phyloP scores from a whole-genome alignment of 1,140 invertebrate genomes.

The Zaprionus capensis region DNA sequence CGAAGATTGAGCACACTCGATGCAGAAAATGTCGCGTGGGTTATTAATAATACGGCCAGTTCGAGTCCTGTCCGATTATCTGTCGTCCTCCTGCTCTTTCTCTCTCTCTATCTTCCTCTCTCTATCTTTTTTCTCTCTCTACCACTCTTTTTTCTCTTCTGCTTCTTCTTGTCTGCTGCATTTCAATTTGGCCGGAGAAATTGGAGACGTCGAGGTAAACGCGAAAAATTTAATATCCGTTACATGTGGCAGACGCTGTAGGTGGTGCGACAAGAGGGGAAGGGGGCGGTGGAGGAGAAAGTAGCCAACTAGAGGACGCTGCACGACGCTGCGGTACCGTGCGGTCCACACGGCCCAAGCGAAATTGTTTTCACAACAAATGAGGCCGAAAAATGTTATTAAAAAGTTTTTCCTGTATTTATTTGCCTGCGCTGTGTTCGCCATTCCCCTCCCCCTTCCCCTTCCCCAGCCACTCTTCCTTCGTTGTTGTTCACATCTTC shows the following conservation, averaged over 20 bases:
- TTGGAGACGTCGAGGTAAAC: conserved; percentile 65
- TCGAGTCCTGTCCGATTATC: conserved; percentile 1
- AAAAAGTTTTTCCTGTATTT: conserved; percentile 80
- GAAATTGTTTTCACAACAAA: conserved; percentile 82
- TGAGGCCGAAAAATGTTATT: conserved; percentile 82
- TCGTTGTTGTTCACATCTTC: conserved; percentile 45
- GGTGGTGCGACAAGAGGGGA: conserved; percentile 11
- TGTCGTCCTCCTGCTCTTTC: not conserved
- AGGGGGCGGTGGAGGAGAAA: not conserved
- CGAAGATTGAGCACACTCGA: conserved; percentile 9
- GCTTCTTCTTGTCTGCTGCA: conserved; percentile 31
- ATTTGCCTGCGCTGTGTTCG: conserved; percentile 54
- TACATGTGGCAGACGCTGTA: conserved; percentile 51
- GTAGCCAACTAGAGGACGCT: conserved; percentile 6
- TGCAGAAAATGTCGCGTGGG: conserved; percentile 26
- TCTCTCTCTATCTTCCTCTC: not conserved
- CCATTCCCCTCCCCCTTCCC: not conserved
- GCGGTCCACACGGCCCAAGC: conserved; percentile 43
- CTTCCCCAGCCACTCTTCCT: conserved; percentile 21
- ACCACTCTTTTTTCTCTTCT: not conserved
- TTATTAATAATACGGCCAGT: conserved; percentile 23
- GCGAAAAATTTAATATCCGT: conserved; percentile 82
- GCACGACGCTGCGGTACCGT: not conserved
- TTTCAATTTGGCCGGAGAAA: conserved; percentile 62
- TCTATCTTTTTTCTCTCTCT: not conserved